A percentile compares a stretch with the other conserved stretches of the same genome.
phyloP scores from a whole-genome alignment of 2,797 vertebrate species.

The Novumbra hubbsi region DNA sequence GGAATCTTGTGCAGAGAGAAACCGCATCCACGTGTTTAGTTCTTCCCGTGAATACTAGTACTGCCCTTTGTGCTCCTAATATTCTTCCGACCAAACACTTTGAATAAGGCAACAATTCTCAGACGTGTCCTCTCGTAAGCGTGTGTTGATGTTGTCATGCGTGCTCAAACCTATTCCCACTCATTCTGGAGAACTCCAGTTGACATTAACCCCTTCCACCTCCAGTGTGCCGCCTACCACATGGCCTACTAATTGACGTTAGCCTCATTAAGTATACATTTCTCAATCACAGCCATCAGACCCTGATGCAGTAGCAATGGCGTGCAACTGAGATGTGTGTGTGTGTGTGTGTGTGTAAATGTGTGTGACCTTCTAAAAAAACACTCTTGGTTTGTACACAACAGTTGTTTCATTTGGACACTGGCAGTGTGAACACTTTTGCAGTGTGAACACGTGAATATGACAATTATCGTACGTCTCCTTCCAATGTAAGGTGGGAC shows the following conservation, averaged over 20 bases:
- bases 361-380: constrained; percentile 38
- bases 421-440: too few relatives aligned
- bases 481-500: too few relatives aligned
- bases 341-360: background rate
- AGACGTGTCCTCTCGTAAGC: background rate
- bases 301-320: constrained; percentile 29
- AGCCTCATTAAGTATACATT: constrained; percentile 75
- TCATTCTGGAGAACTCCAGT: constrained; percentile 66
- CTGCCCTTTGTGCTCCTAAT: background rate
- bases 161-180: background rate
- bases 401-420: background rate
- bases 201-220: constrained; percentile 64
- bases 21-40: background rate
- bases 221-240: constrained; percentile 67
- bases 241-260: constrained; percentile 66
- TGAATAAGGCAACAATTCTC: background rate
- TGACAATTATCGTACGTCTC: too few relatives aligned
- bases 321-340: constrained; percentile 20
- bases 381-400: constrained; percentile 25
- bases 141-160: background rate
- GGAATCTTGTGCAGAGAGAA: background rate
- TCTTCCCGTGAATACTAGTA: background rate
- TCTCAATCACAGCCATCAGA: constrained; percentile 61
- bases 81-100: background rate
- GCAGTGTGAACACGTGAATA: too few relatives aligned